Base-by-base conservation (phyloP, 2,888 invertebrate genomes). In the Drosophila emarginata region DNA sequence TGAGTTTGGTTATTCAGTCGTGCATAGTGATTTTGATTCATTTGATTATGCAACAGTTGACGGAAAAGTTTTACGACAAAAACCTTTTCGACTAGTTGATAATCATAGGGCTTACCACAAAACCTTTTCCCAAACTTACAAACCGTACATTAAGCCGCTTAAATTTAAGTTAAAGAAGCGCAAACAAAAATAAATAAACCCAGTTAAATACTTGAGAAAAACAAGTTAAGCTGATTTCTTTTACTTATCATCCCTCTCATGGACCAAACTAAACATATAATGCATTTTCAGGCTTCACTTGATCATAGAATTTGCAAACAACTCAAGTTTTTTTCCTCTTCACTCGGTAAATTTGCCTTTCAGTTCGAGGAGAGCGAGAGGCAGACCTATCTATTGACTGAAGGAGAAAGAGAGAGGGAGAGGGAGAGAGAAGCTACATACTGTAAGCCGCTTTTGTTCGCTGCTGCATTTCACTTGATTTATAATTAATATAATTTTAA, bases 401-500 rank as follows among this genome's bases (percentile, higher is more conserved):
- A 37, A 7, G n/a, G 12, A 21, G 12, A 39, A n/a, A 57, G 28
- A 14, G 53, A 28, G 21, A 28, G 21, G 23, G 12, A 18, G 52
- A 52, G 52, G 26, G 26, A 52, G 28, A n/a, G 15, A 11, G 28
- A 32, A 37, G 9, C 7, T 11, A 36, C 32, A 32, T 5, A 18
- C 50, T 65, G 54, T 66, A 73, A 71, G 70, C 67, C 54, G 66
- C 70, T 71, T 71, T 70, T 59, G 32, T 56, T 15, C 74, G 70
- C 67, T 73, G 18, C 45, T 21, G 45, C 74, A 74, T 71, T 71
- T 73, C 67, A 51, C 73, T 18, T 74, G 66, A 72, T 71, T 71
- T 59, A 71, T 73, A 71, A 71, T 71, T 71, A 73, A 71, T 60
- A 66, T 65, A 58, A 73, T 71, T 71, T 60, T 56, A 71, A 73